Conservation (phyloP, 2,888 invertebrate genomes). For the Escarpia spicata region DNA sequence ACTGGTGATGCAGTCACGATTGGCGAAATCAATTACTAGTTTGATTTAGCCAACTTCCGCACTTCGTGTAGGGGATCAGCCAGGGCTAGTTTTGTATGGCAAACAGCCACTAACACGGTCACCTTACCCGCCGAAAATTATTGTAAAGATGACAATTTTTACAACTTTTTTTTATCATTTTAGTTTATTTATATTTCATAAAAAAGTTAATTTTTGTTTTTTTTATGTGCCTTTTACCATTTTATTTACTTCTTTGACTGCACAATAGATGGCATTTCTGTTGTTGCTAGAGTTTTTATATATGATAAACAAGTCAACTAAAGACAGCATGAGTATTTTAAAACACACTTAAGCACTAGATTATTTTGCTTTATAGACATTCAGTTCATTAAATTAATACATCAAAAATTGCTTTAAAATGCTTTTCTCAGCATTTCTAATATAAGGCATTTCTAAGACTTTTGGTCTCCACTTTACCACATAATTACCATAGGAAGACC, state of each 20-base stretch:
- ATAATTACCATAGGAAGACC: neutral
- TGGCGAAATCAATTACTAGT: too few species aligned
- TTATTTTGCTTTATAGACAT: neutral
- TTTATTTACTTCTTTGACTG: neutral
- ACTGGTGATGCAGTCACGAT: too few species aligned
- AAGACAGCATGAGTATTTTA: neutral
- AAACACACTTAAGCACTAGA: neutral
- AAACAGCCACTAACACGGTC: neutral
- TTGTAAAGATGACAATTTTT: neutral
- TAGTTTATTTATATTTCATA: neutral
- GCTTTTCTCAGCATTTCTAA: neutral
- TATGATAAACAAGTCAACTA: neutral
- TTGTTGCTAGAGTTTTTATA: neutral
- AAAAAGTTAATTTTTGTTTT: neutral
- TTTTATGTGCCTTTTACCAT: neutral
- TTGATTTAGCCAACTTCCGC: too few species aligned
- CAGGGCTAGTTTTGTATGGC: too few species aligned
- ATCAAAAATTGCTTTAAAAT: too few species aligned
- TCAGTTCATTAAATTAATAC: too few species aligned
- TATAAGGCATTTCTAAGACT: neutral
- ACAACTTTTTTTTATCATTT: neutral
- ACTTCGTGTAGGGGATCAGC: too few species aligned
- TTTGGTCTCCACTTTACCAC: neutral
- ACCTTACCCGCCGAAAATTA: neutral
- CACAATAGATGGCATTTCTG: neutral